Conservation (phyloP, 2,797 vertebrate species). For the Acrossocheilus wenchowensis region DNA sequence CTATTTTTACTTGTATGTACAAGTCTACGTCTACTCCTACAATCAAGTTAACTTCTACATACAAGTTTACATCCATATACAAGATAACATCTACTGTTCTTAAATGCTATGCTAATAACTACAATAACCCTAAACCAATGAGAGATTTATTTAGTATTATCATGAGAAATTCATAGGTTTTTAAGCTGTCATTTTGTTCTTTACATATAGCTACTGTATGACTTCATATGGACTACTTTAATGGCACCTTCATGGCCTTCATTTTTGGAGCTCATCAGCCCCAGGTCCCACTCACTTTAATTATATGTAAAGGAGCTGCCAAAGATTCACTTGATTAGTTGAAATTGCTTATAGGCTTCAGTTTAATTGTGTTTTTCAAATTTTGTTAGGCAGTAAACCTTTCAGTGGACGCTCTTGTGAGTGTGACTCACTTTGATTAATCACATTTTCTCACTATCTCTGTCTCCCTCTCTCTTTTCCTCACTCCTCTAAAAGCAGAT, state of each 20-base stretch:
- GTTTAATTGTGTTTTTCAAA: conserved; percentile 51
- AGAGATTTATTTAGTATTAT: neutral
- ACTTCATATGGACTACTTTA: conserved; percentile 11
- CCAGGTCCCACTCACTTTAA: neutral
- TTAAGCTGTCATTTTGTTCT: neutral
- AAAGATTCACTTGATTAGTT: conserved; percentile 10
- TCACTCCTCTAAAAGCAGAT: conserved; percentile 55
- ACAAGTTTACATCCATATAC: neutral
- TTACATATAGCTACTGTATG: neutral
- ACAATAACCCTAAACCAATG: neutral
- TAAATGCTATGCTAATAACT: neutral
- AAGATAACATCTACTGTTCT: neutral
- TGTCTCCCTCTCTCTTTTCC: conserved; percentile 28
- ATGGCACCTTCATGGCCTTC: neutral
- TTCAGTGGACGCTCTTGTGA: conserved; percentile 39
- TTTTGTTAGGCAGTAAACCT: conserved; percentile 47
- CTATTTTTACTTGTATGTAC: neutral
- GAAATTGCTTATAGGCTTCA: conserved; percentile 36
- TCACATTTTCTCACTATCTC: conserved; percentile 48
- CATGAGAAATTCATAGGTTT: neutral
- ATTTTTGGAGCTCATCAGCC: neutral
- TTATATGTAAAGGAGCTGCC: neutral
- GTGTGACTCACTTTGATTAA: conserved; percentile 56
- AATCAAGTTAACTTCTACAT: neutral
- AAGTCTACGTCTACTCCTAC: neutral